Conservation (phyloP, 2,888 invertebrate genomes). For the Drosophila meridiana region DNA sequence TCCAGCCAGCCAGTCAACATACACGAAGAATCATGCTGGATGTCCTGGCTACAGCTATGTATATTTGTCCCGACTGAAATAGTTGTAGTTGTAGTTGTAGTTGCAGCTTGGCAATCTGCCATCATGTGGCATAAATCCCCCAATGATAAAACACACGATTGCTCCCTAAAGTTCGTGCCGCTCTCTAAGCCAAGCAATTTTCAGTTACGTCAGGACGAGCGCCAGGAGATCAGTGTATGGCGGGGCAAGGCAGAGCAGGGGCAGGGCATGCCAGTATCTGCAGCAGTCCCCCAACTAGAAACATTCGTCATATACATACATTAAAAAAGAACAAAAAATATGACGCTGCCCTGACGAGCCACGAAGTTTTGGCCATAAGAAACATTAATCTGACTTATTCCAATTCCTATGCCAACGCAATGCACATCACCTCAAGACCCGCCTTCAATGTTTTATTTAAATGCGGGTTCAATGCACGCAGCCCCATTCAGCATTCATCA, state of each 20-base stretch:
- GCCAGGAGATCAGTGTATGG: constrained; percentile 4
- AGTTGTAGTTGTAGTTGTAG: constrained; percentile 29
- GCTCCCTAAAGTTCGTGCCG: constrained; percentile 72
- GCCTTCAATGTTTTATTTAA: constrained; percentile 1
- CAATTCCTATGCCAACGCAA: constrained; percentile 62
- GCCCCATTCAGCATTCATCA: background rate
- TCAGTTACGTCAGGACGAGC: constrained; percentile 37
- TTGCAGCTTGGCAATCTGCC: constrained; percentile 80
- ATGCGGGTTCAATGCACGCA: constrained; percentile 60
- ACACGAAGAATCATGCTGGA: constrained; percentile 47
- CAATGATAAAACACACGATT: constrained; percentile 72
- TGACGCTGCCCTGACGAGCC: constrained; percentile 58
- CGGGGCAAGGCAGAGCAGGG: background rate
- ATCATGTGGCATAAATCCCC: constrained; percentile 77
- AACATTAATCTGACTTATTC: constrained; percentile 30
- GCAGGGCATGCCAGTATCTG: constrained; percentile 10
- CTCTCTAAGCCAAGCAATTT: constrained; percentile 70
- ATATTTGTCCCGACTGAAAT: constrained; percentile 22
- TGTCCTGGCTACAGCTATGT: background rate
- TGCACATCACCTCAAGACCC: constrained; percentile 38
- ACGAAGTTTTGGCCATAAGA: constrained; percentile 47
- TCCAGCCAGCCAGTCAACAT: constrained; percentile 25
- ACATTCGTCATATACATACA: constrained; percentile 51
- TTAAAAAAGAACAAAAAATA: constrained; percentile 71
- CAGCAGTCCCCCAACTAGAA: constrained; percentile 26